These are phyloP conservation scores for Psix sp. DNA, from an alignment of 1,140 invertebrate species.

Conservation along the genomic window DNA sequence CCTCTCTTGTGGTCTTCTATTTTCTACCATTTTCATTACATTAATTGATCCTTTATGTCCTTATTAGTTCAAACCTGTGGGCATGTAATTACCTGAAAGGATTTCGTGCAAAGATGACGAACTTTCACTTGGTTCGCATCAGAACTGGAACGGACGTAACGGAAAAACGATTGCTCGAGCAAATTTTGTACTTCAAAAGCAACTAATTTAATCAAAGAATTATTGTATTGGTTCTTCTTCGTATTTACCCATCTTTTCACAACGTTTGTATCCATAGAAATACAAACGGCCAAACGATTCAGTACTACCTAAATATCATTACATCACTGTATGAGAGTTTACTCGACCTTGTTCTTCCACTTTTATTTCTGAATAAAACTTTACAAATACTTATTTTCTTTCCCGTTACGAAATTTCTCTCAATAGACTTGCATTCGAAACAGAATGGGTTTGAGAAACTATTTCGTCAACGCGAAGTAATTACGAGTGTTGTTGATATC, in stretches of 20 bases:
- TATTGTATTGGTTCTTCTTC: no score
- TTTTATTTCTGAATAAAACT: slow-evolving; percentile 21
- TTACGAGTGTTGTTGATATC: no score
- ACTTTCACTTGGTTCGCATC: neutral
- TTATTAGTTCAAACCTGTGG: neutral
- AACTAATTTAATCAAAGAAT: no score
- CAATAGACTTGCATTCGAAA: neutral
- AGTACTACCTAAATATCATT: slow-evolving; percentile 20
- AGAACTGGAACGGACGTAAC: slow-evolving; percentile 1
- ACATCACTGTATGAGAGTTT: no score
- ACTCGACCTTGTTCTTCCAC: slow-evolving; percentile 4
- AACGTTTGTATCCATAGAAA: no score
- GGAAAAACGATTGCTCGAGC: no score
- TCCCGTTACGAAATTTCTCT: neutral
- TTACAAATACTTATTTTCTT: neutral
- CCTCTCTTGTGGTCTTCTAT: no score
- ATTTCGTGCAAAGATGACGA: neutral
- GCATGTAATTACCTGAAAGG: neutral
- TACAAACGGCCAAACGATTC: slow-evolving; percentile 34
- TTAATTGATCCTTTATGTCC: neutral
- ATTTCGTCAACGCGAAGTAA: no score
- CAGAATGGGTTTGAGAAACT: neutral
- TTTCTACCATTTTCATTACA: no score
- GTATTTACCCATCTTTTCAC: no score
- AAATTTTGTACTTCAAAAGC: no score